These are phyloP conservation scores for Enhydra lutris DNA, from an alignment of 2,113 vertebrate species.

Conservation along the genomic window DNA sequence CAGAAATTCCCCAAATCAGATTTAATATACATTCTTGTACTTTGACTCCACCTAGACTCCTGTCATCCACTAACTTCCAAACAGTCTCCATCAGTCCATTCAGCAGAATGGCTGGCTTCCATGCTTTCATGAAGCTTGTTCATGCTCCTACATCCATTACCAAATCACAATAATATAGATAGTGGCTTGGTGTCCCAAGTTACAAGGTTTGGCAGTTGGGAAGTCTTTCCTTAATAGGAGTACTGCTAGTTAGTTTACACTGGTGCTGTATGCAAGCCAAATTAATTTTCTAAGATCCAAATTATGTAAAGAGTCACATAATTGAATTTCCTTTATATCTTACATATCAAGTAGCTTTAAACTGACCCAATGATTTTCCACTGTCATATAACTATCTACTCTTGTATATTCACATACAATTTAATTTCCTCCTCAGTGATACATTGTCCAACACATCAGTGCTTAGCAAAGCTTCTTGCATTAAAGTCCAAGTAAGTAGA, in stretches of 20 bases:
- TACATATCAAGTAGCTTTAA: neutral
- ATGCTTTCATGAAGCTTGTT: neutral
- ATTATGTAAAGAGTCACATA: neutral
- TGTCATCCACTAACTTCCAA: neutral
- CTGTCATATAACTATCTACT: neutral
- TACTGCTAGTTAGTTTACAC: neutral
- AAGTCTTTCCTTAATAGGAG: neutral
- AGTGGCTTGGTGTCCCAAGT: neutral
- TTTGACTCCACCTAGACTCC: neutral
- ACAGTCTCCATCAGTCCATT: neutral
- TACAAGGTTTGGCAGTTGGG: neutral
- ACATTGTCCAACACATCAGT: neutral
- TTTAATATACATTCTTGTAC: neutral
- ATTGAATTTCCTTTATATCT: neutral
- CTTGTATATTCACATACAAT: neutral
- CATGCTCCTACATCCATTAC: neutral
- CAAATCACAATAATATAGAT: neutral
- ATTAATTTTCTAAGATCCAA: neutral
- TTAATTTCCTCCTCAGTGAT: neutral
- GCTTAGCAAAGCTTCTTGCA: neutral
- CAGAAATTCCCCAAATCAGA: neutral
- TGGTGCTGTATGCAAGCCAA: neutral
- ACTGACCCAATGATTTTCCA: neutral
- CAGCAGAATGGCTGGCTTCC: neutral
- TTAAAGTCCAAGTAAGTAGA: neutral